phyloP scores from a whole-genome alignment of 1,140 invertebrate species.

The Nasonia giraulti region DNA sequence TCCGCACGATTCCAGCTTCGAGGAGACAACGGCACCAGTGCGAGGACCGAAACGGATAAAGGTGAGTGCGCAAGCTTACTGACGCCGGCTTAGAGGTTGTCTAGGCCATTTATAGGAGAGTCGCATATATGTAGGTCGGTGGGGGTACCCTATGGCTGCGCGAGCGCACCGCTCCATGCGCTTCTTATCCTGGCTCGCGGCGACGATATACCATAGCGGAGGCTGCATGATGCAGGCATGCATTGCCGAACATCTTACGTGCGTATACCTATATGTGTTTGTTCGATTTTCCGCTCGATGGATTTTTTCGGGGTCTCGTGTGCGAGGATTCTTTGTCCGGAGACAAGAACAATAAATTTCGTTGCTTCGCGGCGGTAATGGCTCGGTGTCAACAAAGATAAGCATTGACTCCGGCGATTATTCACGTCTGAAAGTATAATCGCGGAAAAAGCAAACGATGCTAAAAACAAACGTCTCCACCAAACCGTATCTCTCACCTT shows the following conservation, averaged over 20 bases:
- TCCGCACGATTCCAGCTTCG: neutral
- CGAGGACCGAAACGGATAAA: slow-evolving; percentile 49
- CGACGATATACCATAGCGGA: neutral
- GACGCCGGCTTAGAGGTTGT: slow-evolving; percentile 67
- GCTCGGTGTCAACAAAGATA: too few relatives aligned
- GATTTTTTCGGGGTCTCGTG: neutral
- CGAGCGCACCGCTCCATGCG: neutral
- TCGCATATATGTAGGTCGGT: slow-evolving; percentile 72
- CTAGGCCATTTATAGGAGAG: slow-evolving; percentile 72
- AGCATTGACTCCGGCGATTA: too few relatives aligned
- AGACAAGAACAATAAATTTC: too few relatives aligned
- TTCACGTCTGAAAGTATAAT: too few relatives aligned
- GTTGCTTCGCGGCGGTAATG: too few relatives aligned
- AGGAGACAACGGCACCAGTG: neutral
- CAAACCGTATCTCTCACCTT: too few relatives aligned
- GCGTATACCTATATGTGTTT: neutral
- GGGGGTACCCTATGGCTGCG: slow-evolving; percentile 63
- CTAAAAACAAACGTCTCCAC: too few relatives aligned
- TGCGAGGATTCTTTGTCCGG: too few relatives aligned
- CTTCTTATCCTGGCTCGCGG: slow-evolving; percentile 10
- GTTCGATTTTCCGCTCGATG: neutral
- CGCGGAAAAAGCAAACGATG: too few relatives aligned
- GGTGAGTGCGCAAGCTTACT: slow-evolving; percentile 65
- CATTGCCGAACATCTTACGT: neutral
- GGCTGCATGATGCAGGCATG: neutral